Evolutionary conservation across 2,113 vertebrate species (phyloP).

Genomic region (Corydoras maculifer): DNA sequence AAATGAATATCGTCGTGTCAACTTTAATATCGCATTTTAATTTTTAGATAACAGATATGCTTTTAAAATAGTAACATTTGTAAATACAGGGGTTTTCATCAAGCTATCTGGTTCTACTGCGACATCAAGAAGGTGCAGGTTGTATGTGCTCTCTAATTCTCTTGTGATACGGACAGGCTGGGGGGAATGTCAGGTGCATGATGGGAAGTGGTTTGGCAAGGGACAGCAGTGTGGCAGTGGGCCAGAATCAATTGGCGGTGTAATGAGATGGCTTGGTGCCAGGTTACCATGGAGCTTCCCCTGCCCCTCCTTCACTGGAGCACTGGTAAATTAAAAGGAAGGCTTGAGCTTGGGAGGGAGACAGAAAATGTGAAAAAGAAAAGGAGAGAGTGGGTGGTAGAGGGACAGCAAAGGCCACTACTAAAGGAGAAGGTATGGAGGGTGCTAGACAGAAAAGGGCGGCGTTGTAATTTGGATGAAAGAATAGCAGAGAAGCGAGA

Average conservation of each 20-base stretch:
- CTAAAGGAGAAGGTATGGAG: constrained; percentile 37
- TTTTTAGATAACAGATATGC: too few species aligned
- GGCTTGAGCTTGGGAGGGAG: constrained; percentile 32
- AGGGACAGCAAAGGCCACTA: constrained; percentile 39
- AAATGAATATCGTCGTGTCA: too few species aligned
- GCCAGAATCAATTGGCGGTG: constrained; percentile 76
- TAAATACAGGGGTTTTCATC: not conserved
- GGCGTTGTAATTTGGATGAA: constrained; percentile 32
- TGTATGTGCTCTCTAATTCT: constrained; percentile 35
- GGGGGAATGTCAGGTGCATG: constrained; percentile 40
- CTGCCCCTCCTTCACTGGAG: constrained; percentile 64
- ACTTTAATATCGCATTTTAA: too few species aligned
- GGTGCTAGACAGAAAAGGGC: constrained; percentile 41
- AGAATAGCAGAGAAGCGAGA: constrained; percentile 20
- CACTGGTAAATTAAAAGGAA: constrained; percentile 68
- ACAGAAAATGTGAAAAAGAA: constrained; percentile 28
- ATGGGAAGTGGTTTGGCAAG: constrained; percentile 41
- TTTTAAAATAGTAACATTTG: not conserved
- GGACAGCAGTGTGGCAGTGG: constrained; percentile 63
- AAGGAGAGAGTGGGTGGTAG: constrained; percentile 42
- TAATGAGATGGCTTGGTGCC: constrained; percentile 75
- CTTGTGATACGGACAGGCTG: constrained; percentile 39
- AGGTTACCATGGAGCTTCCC: constrained; percentile 73
- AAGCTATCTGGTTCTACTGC: constrained; percentile 1
- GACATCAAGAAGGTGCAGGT: constrained; percentile 18